A percentile compares a stretch with the other conserved stretches of the same genome.
These are phyloP conservation scores for Diogma glabrata DNA, from an alignment of 2,888 invertebrate genomes.

Conservation along the genomic window DNA sequence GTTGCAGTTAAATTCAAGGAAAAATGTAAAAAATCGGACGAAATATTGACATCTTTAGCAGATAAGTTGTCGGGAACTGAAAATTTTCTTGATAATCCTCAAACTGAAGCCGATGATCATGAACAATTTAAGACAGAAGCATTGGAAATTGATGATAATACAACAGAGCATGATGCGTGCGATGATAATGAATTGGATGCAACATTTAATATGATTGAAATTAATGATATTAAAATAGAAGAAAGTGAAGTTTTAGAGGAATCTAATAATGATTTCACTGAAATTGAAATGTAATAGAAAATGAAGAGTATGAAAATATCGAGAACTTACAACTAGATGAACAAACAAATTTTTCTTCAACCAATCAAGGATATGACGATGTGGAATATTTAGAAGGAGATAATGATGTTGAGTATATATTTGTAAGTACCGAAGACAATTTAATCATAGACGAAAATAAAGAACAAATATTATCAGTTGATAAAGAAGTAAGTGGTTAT, in stretches of 20 bases:
- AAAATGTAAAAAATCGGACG: slow-evolving; percentile 27
- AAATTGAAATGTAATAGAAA: neutral
- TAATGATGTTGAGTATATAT: neutral
- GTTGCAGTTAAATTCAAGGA: slow-evolving; percentile 29
- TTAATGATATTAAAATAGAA: neutral
- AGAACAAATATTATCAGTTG: no score
- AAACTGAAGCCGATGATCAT: no score
- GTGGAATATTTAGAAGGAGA: slow-evolving; percentile 10
- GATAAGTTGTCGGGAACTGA: no score
- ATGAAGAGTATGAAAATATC: neutral
- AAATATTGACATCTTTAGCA: slow-evolving; percentile 19
- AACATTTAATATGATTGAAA: neutral
- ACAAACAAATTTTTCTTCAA: no score
- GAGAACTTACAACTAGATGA: no score
- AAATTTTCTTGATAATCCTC: no score
- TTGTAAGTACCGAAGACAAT: neutral
- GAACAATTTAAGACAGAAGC: neutral
- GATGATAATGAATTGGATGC: neutral
- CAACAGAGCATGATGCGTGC: neutral
- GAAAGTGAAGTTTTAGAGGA: no score
- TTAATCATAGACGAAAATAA: neutral
- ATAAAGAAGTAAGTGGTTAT: no score
- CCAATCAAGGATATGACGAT: slow-evolving; percentile 1
- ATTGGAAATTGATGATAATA: neutral
- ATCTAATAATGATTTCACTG: neutral